Evolutionary conservation across 2,113 vertebrate species (phyloP).

Genomic region (Mixornis gularis): DNA sequence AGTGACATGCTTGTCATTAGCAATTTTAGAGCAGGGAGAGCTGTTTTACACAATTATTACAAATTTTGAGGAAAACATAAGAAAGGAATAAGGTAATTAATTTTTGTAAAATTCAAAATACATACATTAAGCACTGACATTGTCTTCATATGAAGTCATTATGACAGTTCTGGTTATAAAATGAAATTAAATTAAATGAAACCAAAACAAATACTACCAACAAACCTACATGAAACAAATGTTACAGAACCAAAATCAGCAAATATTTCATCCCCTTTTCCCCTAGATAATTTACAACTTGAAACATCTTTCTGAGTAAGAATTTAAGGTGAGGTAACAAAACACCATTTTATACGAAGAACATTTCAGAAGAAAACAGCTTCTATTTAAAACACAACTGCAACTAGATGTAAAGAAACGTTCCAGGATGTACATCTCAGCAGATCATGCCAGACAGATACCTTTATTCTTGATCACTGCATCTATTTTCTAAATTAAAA

Average conservation of each 20-base stretch:
- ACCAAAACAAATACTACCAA: neutral
- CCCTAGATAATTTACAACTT: neutral
- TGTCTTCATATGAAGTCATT: neutral
- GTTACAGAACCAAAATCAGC: neutral
- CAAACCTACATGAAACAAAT: neutral
- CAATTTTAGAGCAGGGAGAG: neutral
- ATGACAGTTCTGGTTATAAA: neutral
- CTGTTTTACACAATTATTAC: neutral
- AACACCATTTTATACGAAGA: neutral
- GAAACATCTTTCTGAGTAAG: neutral
- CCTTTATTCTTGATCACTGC: neutral
- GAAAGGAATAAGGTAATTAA: accelerated
- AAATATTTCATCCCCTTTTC: neutral
- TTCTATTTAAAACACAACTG: neutral
- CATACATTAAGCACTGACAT: neutral
- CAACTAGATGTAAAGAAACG: neutral
- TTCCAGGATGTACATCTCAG: neutral
- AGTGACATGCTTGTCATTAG: neutral
- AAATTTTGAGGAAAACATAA: neutral
- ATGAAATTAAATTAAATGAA: neutral
- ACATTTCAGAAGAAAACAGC: neutral
- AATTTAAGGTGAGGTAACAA: neutral
- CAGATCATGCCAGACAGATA: neutral
- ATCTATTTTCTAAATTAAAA: neutral
- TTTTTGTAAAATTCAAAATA: neutral